Conservation (phyloP, 1,140 invertebrate species). For the Nebria ingens region DNA sequence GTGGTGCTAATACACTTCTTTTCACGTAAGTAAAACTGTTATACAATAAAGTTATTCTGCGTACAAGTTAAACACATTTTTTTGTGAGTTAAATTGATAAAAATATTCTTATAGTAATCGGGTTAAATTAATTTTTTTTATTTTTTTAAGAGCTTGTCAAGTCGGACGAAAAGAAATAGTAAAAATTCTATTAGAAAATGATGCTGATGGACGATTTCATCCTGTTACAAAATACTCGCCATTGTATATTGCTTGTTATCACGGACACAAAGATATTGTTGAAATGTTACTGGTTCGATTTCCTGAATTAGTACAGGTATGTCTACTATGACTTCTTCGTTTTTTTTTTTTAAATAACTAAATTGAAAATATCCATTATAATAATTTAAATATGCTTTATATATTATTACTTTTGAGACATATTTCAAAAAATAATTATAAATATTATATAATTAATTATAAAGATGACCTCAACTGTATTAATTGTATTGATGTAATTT, state of each 20-base stretch:
- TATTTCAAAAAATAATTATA: too few relatives aligned
- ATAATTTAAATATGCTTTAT: too few relatives aligned
- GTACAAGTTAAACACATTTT: too few relatives aligned
- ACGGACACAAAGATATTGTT: conserved; percentile 72
- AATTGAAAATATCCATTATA: too few relatives aligned
- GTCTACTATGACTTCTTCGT: conserved; percentile 23
- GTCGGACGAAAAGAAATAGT: conserved; percentile 73
- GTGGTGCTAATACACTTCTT: conserved; percentile 73
- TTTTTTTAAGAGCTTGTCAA: conserved; percentile 59
- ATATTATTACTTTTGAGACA: too few relatives aligned
- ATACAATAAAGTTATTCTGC: background rate
- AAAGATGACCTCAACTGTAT: too few relatives aligned
- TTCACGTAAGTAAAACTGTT: conserved; percentile 60
- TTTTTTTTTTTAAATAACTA: conserved; percentile 2
- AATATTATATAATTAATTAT: too few relatives aligned
- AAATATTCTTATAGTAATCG: background rate
- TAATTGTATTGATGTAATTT: too few relatives aligned
- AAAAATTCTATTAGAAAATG: conserved; percentile 62
- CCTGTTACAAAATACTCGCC: conserved; percentile 86
- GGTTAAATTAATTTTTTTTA: conserved; percentile 2
- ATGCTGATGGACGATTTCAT: conserved; percentile 78
- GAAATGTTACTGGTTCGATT: conserved; percentile 62
- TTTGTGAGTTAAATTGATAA: background rate
- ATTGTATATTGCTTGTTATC: conserved; percentile 82
- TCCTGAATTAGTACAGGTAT: conserved; percentile 57